Base-by-base conservation (phyloP, 2,113 vertebrate genomes). In the Dissostichus mawsoni region DNA sequence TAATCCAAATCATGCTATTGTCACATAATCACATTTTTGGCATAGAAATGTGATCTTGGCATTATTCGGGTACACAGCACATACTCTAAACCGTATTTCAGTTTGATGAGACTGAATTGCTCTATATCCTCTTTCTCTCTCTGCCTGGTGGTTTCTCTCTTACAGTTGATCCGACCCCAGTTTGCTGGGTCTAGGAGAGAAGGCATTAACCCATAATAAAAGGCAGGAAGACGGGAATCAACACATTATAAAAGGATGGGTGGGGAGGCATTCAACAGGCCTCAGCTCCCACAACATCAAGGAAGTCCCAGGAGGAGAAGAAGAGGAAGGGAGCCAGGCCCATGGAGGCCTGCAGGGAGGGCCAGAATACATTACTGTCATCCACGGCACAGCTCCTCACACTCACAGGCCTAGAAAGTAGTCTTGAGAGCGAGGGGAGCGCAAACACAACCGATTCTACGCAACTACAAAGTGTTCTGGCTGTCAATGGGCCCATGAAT, bases 331-430 rank as follows among this genome's bases (percentile, higher is more conserved):
- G 80, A 86, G 82, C 75, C 56, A 48, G 77, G 80, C 81, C 84
- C 79, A 18, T 13, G 44, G 81, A 75, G 87, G 71, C 78, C 81
- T 61, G 17, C n/a, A 10, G 78, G 76, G 83, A 69, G 67, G 57
- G 41, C 44, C 64, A 3, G 93, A 83, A 93, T 92, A 87, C 76
- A 90, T 94, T 92, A 91, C 74, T 90, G 88, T 90, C 89, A 89
- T 72, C 44, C 67, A 8, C 67, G 53, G 78, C 76, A 76, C 80
- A 55, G 68, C 63, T 81, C 78, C 78, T 80, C 51, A 74, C 62
- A 85, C 86, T 85, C 86, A 73, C 77, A 69, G 44, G 69, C 68
- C 48, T 80, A 53, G 55, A 84, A 77, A 87, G 71, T 69, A 70
- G 52, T 70, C 70, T 68, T 78, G 76, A 79, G 65, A 70, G 67